Conservation (phyloP, 2,113 vertebrate species). For the Bos taurus region DNA sequence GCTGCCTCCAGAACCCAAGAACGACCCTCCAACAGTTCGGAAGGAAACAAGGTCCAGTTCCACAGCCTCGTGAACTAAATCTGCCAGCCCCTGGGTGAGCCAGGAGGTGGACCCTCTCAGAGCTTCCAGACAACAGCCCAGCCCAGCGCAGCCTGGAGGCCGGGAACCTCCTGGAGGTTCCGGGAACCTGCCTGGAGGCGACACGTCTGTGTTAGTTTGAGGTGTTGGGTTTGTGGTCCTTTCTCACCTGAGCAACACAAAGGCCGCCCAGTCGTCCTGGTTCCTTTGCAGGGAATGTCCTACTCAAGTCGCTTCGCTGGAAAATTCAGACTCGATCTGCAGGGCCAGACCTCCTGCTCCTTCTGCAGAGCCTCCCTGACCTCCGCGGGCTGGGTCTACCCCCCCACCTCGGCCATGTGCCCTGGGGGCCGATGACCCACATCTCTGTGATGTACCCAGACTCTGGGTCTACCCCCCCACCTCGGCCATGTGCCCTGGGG, state of each 20-base stretch:
- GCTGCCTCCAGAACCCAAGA: neutral
- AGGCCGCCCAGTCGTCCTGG: neutral
- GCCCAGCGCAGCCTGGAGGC: fast-evolving
- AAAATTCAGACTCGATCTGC: neutral
- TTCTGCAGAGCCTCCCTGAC: too few species aligned
- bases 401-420: fast-evolving
- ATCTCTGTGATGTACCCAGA: too few species aligned
- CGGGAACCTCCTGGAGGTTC: fast-evolving
- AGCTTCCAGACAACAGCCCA: neutral
- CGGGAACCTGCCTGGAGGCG: fast-evolving
- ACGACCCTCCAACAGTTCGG: neutral
- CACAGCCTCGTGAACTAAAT: fast-evolving
- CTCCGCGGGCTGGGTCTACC: neutral
- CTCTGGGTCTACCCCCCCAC: too few species aligned
- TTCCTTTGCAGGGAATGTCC: too few species aligned
- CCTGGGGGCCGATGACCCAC: neutral
- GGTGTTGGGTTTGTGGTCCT: neutral
- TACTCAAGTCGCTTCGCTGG: neutral
- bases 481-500: neutral
- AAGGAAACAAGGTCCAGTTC: neutral
- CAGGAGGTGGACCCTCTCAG: neutral
- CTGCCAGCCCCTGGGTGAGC: neutral
- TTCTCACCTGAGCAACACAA: neutral
- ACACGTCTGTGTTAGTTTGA: too few species aligned
- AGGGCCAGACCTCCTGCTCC: neutral